Conservation (phyloP, 2,888 invertebrate species). For the Dione juno region DNA sequence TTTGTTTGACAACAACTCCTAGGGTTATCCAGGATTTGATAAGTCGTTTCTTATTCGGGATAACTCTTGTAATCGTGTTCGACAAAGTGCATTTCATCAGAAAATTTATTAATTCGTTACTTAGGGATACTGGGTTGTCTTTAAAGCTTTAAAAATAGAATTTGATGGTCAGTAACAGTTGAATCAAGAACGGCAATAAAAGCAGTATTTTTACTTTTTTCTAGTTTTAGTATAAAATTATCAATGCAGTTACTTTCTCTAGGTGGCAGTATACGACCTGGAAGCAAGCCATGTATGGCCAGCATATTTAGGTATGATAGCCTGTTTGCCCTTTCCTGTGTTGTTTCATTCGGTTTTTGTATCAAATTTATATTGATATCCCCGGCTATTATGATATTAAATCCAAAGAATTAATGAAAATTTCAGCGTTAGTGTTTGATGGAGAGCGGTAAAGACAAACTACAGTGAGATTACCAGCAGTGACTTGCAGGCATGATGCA, state of each 20-base stretch:
- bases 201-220: slow-evolving; percentile 22
- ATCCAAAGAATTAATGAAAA: slow-evolving; percentile 44
- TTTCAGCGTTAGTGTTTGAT: slow-evolving; percentile 40
- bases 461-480: slow-evolving; percentile 21
- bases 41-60: not conserved
- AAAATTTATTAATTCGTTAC: not conserved
- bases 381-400: slow-evolving; percentile 46
- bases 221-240: slow-evolving; percentile 43
- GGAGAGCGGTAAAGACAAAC: slow-evolving; percentile 49
- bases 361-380: slow-evolving; percentile 49
- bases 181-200: slow-evolving; percentile 13
- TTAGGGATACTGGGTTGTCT: not conserved
- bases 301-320: slow-evolving; percentile 44
- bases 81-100: not conserved
- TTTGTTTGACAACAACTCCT: no score
- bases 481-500: slow-evolving; percentile 21
- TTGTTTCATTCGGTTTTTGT: slow-evolving; percentile 32
- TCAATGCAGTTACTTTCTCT: slow-evolving; percentile 42
- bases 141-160: slow-evolving; percentile 19
- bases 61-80: not conserved
- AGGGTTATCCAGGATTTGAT: no score
- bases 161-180: slow-evolving; percentile 25
- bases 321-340: slow-evolving; percentile 45
- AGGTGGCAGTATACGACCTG: slow-evolving; percentile 1
- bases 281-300: slow-evolving; percentile 43